Percentiles rank a stretch among this genome's conserved stretches.
phyloP scores from a whole-genome alignment of 2,888 invertebrate species.

The Eurois occulta region DNA sequence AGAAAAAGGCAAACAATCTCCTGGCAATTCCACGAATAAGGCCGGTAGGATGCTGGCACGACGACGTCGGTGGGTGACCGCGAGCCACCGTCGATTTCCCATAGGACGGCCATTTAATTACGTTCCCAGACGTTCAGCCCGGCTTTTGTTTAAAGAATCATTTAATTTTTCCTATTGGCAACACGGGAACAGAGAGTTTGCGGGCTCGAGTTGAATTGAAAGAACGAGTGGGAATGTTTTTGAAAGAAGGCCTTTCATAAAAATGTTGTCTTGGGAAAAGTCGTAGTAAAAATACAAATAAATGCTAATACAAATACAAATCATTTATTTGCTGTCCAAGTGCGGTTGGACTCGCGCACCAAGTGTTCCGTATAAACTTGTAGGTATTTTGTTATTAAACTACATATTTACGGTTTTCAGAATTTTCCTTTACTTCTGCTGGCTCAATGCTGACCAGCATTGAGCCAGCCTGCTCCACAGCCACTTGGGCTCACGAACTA shows the following conservation, averaged over 20 bases:
- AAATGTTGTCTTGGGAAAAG: not conserved
- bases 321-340: too few species aligned
- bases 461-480: too few species aligned
- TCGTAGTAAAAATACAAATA: too few species aligned
- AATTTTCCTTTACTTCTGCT: too few species aligned
- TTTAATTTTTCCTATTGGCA: slow-evolving; percentile 65
- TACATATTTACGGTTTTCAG: too few species aligned
- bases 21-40: slow-evolving; percentile 19
- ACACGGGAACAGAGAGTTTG: slow-evolving; percentile 38
- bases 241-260: not conserved
- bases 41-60: slow-evolving; percentile 27
- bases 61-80: slow-evolving; percentile 60
- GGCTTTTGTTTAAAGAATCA: slow-evolving; percentile 67
- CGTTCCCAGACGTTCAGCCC: slow-evolving; percentile 56
- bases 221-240: slow-evolving; percentile 14
- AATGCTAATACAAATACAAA: too few species aligned
- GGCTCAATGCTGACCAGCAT: too few species aligned
- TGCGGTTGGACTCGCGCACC: too few species aligned
- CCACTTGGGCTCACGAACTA: too few species aligned
- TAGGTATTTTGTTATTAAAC: too few species aligned
- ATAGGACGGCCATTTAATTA: slow-evolving; percentile 67
- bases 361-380: too few species aligned
- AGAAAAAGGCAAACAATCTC: slow-evolving; percentile 26
- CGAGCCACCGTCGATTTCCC: slow-evolving; percentile 65
- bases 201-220: slow-evolving; percentile 1